Conservation (phyloP, 2,113 vertebrate genomes). For the Miniopterus natalensis region DNA sequence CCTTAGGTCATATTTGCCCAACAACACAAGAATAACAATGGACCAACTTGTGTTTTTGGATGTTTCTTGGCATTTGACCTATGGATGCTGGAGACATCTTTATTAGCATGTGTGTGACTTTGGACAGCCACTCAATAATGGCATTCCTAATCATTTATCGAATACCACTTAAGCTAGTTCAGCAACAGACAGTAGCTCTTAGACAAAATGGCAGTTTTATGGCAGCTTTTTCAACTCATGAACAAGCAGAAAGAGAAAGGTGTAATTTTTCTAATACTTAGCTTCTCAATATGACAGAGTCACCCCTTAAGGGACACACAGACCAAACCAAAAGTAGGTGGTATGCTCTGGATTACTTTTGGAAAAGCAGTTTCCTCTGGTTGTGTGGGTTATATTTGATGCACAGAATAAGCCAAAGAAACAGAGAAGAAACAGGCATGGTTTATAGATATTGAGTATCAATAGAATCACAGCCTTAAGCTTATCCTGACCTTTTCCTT, state of each 20-base stretch:
- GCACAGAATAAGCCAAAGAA: conserved; percentile 27
- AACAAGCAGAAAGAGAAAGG: conserved; percentile 75
- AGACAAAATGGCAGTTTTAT: conserved; percentile 73
- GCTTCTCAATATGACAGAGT: conserved; percentile 52
- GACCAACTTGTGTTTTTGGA: conserved; percentile 35
- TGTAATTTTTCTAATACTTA: conserved; percentile 71
- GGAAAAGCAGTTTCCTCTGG: conserved; percentile 71
- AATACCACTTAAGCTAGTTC: conserved; percentile 75
- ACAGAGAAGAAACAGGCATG: neutral
- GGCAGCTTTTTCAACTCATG: conserved; percentile 66
- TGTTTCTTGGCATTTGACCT: conserved; percentile 70
- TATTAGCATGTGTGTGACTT: conserved; percentile 72
- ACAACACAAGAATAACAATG: neutral
- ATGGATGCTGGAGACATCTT: conserved; percentile 54
- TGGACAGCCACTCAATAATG: conserved; percentile 71
- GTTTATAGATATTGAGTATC: neutral
- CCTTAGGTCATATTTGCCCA: neutral
- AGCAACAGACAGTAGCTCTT: conserved; percentile 59
- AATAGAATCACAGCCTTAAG: neutral
- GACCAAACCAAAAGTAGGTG: conserved; percentile 24
- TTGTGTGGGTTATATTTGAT: conserved; percentile 51
- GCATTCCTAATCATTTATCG: conserved; percentile 76
- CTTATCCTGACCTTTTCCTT: neutral
- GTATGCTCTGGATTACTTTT: neutral
- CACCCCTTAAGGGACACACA: conserved; percentile 26